Evolutionary conservation across 1,140 invertebrate genomes (phyloP), one percentile per base, ranked within the genome.

Genomic region (Brachionus rubens): DNA sequence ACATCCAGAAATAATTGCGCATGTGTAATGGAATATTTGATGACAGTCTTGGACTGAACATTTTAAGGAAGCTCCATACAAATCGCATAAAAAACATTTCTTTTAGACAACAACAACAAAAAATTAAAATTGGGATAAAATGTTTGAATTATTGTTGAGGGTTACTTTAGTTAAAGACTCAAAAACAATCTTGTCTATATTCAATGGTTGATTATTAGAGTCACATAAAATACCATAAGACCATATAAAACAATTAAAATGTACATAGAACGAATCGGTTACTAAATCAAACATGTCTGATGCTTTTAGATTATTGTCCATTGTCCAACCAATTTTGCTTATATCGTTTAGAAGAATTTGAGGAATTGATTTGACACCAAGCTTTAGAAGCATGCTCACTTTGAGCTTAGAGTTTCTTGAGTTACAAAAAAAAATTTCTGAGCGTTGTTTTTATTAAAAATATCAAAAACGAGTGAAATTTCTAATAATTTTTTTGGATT

Each of bases 281-380:
- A 24, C 12, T 10, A 43, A 14, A 24, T 65, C 59, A 43, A 65
- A 65, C 40, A 65, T 43, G 26, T 65, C 59, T n/a, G 36, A 21
- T 36, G 12, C 30, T 65, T 65, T 65, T 5, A 65, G 12, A 65
- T 65, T 65, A 7, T 4, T 28, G 41, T 65, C 59, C 59, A 65
- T 65, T 43, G 19, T 65, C 59, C 59, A 65, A 14, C 59, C 59
- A 21, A 65, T 65, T 65, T 65, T 65, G 59, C 40, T 65, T 14
- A 65, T 43, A 4, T 65, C 59, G 41, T 65, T 43, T 16, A 65
- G 24, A 24, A 65, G 43, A 14, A 65, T 7, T 19, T 65, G 33
- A 2, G 59, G 36, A 24, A 65, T 65, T 9, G 40, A 36, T 65
- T 65, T 65, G 24, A 65, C 59, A 14, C 59, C 59, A 19, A 65